Conservation (phyloP, 2,888 invertebrate genomes). For the Latheticus oryzae region DNA sequence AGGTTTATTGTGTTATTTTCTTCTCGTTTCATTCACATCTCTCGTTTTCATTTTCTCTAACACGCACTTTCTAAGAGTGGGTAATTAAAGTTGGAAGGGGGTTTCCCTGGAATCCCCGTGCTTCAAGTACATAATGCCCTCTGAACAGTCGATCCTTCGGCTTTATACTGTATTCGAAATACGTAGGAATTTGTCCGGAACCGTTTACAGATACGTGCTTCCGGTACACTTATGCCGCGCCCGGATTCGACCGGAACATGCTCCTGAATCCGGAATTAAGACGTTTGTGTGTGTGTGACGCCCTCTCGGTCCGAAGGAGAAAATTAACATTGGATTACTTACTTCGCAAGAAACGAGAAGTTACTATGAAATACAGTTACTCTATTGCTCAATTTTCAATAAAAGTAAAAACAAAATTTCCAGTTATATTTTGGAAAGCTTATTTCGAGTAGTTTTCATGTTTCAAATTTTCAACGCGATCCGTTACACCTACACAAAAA, state of each 20-base stretch:
- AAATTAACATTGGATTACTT: constrained; percentile 25
- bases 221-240: constrained; percentile 43
- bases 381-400: too few relatives aligned
- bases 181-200: constrained; percentile 50
- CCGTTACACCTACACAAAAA: too few relatives aligned
- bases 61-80: constrained; percentile 33
- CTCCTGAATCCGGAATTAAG: constrained; percentile 46
- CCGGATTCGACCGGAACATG: constrained; percentile 46
- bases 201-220: constrained; percentile 46
- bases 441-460: too few relatives aligned
- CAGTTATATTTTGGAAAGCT: too few relatives aligned
- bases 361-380: too few relatives aligned
- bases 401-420: too few relatives aligned
- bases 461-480: too few relatives aligned
- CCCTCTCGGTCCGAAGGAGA: constrained; percentile 15
- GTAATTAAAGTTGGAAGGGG: constrained; percentile 33
- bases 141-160: constrained; percentile 23
- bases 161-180: constrained; percentile 41
- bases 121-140: constrained; percentile 35
- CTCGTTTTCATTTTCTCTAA: constrained; percentile 13
- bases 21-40: constrained; percentile 1
- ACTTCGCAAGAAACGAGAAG: too few relatives aligned
- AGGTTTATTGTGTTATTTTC: constrained; percentile 20
- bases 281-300: constrained; percentile 34
- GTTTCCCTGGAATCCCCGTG: constrained; percentile 21